A percentile compares a stretch with the other conserved stretches of the same genome.
Conservation (phyloP, 2,888 invertebrate genomes). For the Metacarcinus magister region DNA sequence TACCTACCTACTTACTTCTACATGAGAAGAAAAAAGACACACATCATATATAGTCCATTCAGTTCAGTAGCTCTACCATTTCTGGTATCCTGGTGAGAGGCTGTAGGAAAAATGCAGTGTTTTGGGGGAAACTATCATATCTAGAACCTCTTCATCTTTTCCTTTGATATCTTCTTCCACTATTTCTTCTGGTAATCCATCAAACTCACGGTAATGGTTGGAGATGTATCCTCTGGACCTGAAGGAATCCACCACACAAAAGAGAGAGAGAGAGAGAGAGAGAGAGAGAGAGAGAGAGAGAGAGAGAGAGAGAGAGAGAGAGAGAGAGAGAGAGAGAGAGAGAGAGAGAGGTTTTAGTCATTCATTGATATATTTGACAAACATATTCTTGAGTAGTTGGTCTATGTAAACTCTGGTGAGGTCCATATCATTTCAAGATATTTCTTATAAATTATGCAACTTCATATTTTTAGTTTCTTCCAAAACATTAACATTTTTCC, state of each 20-base stretch:
- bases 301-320: slow-evolving; percentile 53
- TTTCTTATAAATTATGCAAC: neutral
- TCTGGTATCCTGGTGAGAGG: slow-evolving; percentile 68
- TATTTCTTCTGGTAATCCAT: slow-evolving; percentile 72
- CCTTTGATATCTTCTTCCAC: neutral
- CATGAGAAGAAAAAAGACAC: neutral
- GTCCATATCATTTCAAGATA: neutral
- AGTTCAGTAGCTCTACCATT: neutral
- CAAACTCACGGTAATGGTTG: slow-evolving; percentile 75
- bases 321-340: slow-evolving; percentile 54
- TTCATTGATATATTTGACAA: neutral
- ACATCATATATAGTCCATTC: neutral
- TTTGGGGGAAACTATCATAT: slow-evolving; percentile 56
- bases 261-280: slow-evolving; percentile 48
- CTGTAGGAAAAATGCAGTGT: slow-evolving; percentile 65
- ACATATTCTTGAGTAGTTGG: neutral
- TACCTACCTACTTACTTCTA: neutral
- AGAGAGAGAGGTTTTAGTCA: neutral
- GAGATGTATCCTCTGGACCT: slow-evolving; percentile 71
- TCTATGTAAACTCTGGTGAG: neutral
- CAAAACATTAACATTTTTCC: neutral
- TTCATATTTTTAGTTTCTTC: neutral
- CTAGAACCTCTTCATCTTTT: slow-evolving; percentile 40
- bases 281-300: slow-evolving; percentile 42
- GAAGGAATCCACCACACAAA: slow-evolving; percentile 14